A percentile compares a stretch with the other conserved stretches of the same genome.
Evolutionary conservation across 2,113 vertebrate species (phyloP).

Genomic region (Siniperca knerii): DNA sequence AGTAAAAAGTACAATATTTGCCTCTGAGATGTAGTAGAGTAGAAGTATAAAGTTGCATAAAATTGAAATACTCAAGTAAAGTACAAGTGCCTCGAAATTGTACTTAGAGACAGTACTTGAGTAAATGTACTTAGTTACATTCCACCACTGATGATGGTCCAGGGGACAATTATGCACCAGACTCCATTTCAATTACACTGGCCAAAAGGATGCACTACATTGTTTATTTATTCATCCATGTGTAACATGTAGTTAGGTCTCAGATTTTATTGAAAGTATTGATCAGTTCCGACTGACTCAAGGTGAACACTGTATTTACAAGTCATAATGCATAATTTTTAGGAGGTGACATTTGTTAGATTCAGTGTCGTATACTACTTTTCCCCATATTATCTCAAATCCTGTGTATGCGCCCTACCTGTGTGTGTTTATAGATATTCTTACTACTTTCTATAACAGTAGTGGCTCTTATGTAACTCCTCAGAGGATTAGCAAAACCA

Average conservation of each 20-base stretch:
- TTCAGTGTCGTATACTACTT: neutral
- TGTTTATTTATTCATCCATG: slow-evolving; percentile 1
- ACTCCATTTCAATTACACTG: neutral
- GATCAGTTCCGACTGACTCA: neutral
- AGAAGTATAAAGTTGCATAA: too few relatives aligned
- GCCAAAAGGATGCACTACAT: neutral
- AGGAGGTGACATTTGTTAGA: neutral
- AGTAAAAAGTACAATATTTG: too few relatives aligned
- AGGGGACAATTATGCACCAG: too few relatives aligned
- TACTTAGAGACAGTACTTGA: too few relatives aligned
- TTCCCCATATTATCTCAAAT: neutral
- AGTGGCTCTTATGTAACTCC: slow-evolving; percentile 61
- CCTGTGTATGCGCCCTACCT: slow-evolving; percentile 22
- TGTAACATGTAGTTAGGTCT: neutral
- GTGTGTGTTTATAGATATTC: slow-evolving; percentile 28
- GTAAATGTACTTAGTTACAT: too few relatives aligned
- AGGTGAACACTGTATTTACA: neutral
- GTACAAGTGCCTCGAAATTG: too few relatives aligned
- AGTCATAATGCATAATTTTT: neutral
- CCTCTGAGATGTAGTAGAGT: too few relatives aligned
- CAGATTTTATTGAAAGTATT: neutral
- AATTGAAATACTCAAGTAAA: too few relatives aligned
- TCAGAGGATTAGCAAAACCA: slow-evolving; percentile 67
- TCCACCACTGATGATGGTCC: neutral
- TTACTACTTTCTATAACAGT: slow-evolving; percentile 31